These are phyloP conservation scores for Drosophila cardini DNA, from an alignment of 1,140 invertebrate species.

Conservation along the genomic window DNA sequence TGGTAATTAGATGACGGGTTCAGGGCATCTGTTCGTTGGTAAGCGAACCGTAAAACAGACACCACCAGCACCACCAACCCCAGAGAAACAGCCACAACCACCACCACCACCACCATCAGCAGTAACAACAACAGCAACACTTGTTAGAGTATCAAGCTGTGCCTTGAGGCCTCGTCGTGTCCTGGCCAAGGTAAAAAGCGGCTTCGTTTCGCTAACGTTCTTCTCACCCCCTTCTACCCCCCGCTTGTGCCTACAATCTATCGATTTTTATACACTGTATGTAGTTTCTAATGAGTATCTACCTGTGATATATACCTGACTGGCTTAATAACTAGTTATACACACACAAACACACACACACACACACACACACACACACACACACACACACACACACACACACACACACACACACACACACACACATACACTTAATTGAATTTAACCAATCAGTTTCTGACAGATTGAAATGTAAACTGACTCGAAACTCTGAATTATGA, in stretches of 20 bases:
- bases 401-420: constrained; percentile 18
- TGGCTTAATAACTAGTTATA: constrained; percentile 43
- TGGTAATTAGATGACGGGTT: constrained; percentile 77
- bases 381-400: constrained; percentile 20
- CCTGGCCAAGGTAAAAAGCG: constrained; percentile 71
- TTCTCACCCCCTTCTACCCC: neutral
- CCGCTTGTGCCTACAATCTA: constrained; percentile 69
- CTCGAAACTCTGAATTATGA: constrained; percentile 5
- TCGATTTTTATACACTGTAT: constrained; percentile 65
- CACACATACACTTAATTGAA: constrained; percentile 60
- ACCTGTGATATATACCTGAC: constrained; percentile 26
- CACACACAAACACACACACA: constrained; percentile 19
- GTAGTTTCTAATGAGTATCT: constrained; percentile 45
- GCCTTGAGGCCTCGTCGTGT: constrained; percentile 39
- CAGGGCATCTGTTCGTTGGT: constrained; percentile 69
- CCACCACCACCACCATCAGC: constrained; percentile 40
- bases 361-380: constrained; percentile 20
- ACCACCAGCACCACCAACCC: constrained; percentile 43
- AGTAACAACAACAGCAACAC: constrained; percentile 46
- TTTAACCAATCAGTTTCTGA: constrained; percentile 45
- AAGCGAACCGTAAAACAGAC: constrained; percentile 70
- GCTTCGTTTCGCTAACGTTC: neutral
- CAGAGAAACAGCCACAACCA: constrained; percentile 17
- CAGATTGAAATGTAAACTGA: constrained; percentile 23
- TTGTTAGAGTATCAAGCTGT: constrained; percentile 75